phyloP scores from a whole-genome alignment of 1,140 invertebrate genomes.

The Lanistes nyassanus region DNA sequence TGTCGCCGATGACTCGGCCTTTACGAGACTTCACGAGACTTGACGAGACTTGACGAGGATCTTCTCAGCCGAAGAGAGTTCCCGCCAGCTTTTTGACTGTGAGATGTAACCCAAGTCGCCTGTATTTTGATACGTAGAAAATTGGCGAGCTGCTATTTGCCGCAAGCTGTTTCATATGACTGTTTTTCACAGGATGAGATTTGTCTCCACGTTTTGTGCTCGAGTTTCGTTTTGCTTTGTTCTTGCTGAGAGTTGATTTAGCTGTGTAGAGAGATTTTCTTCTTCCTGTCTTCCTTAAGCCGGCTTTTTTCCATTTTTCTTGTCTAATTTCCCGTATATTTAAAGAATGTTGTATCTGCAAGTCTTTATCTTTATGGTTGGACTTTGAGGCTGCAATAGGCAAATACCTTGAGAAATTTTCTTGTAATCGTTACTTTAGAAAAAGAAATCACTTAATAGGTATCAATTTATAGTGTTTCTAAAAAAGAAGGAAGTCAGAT shows the following conservation, averaged over 20 bases:
- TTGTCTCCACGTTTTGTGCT: background rate
- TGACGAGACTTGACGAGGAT: no score
- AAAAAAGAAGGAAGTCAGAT: no score
- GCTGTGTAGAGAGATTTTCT: background rate
- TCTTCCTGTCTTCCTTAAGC: background rate
- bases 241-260: background rate
- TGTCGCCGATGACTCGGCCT: background rate
- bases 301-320: background rate
- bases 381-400: background rate
- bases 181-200: background rate
- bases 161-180: background rate
- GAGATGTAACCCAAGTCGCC: background rate
- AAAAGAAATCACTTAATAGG: no score
- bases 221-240: background rate
- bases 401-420: background rate
- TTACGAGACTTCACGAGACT: no score
- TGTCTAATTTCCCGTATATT: background rate
- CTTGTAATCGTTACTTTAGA: background rate
- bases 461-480: no score
- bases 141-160: background rate
- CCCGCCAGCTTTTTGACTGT: background rate
- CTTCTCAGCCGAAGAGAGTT: background rate
- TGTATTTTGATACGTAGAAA: background rate
- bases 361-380: background rate
- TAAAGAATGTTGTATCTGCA: background rate